phyloP scores from a whole-genome alignment of 2,797 vertebrate species.

The Enteromius paludinosus region DNA sequence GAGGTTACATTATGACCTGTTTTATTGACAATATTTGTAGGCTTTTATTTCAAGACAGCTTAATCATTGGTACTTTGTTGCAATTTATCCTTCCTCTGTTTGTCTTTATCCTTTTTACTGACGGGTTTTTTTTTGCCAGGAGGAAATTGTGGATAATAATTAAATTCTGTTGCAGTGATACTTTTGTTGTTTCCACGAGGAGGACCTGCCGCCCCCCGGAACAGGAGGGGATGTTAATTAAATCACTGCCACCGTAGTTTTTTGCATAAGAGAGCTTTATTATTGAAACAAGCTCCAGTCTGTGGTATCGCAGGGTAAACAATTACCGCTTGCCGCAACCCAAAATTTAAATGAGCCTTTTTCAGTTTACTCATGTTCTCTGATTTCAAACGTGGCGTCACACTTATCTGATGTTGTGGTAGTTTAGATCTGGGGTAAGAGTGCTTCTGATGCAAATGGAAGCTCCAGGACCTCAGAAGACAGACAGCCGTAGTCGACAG shows the following conservation, averaged over 20 bases:
- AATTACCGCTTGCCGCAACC: slow-evolving; percentile 19
- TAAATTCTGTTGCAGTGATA: background rate
- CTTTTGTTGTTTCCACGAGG: background rate
- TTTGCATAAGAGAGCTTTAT: slow-evolving; percentile 3
- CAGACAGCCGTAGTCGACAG: slow-evolving; percentile 15
- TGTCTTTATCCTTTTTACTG: slow-evolving; percentile 19
- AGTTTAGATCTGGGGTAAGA: slow-evolving; percentile 39
- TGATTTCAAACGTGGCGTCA: slow-evolving; percentile 16
- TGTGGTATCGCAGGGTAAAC: slow-evolving; percentile 17
- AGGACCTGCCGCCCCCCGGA: background rate
- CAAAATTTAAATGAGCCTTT: slow-evolving; percentile 31
- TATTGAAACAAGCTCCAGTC: slow-evolving; percentile 11
- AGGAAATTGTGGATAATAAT: slow-evolving; percentile 7
- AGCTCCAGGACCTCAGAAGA: slow-evolving; percentile 2
- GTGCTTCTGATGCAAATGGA: slow-evolving; percentile 42
- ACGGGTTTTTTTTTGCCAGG: background rate
- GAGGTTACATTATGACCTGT: slow-evolving; percentile 31
- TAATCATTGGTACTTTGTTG: slow-evolving; percentile 33
- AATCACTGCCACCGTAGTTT: background rate
- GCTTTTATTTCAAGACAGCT: slow-evolving; percentile 17
- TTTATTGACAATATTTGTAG: slow-evolving; percentile 48
- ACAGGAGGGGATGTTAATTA: slow-evolving; percentile 20
- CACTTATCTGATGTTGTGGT: slow-evolving; percentile 40
- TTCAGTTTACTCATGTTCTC: slow-evolving; percentile 24
- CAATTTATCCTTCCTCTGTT: slow-evolving; percentile 19